A percentile compares a stretch with the other conserved stretches of the same genome.
Conservation (phyloP, 2,797 vertebrate species). For the Denticeps clupeoides region DNA sequence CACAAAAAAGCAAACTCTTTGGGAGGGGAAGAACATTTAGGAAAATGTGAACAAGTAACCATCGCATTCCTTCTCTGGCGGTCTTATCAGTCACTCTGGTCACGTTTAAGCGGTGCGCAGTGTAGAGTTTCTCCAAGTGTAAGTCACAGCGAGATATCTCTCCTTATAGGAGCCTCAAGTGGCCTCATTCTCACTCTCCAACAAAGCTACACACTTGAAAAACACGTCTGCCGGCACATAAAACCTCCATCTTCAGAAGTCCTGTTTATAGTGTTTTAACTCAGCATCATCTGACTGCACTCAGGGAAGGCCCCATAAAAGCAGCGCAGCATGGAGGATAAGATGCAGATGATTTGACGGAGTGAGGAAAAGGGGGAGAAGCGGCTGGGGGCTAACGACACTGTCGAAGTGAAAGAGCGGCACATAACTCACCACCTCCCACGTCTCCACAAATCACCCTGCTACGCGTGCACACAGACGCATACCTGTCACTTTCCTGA, state of each 20-base stretch:
- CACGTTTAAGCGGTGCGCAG: too few species aligned
- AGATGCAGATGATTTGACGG: conserved; percentile 21
- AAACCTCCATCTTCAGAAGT: conserved; percentile 32
- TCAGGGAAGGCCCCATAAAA: conserved; percentile 40
- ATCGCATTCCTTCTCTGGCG: too few species aligned
- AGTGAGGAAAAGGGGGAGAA: conserved; percentile 35
- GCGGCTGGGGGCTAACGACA: conserved; percentile 28
- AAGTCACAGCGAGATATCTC: neutral
- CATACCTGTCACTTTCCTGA: neutral
- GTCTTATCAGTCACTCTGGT: too few species aligned
- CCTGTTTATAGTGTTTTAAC: conserved; percentile 43
- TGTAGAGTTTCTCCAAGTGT: too few species aligned
- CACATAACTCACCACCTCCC: conserved; percentile 8
- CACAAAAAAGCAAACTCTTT: too few species aligned
- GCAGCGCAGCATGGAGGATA: conserved; percentile 26
- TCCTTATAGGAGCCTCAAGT: conserved; percentile 3
- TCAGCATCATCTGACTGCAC: conserved; percentile 30
- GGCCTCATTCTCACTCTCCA: conserved; percentile 7
- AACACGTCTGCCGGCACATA: conserved; percentile 3
- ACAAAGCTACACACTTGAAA: neutral
- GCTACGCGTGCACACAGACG: neutral
- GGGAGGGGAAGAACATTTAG: neutral
- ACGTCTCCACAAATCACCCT: conserved; percentile 4
- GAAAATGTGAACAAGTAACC: too few species aligned
- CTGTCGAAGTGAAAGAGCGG: conserved; percentile 10